Conservation (phyloP, 2,888 invertebrate genomes). For the Platerodrilus igneus region DNA sequence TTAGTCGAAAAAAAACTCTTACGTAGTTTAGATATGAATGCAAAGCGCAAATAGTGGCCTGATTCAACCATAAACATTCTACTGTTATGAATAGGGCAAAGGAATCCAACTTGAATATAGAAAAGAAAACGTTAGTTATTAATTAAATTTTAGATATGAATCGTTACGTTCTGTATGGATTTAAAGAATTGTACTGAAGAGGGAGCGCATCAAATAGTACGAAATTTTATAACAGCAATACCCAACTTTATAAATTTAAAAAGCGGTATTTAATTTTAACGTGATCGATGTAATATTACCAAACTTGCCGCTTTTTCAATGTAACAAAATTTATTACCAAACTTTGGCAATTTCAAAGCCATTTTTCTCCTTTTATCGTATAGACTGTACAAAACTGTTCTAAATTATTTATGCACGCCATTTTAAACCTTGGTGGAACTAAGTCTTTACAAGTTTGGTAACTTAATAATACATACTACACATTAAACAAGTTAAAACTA, state of each 20-base stretch:
- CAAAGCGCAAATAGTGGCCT: no score
- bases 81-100: no score
- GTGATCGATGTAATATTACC: conserved; percentile 14
- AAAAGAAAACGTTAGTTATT: no score
- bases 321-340: conserved; percentile 19
- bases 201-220: no score
- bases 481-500: conserved; percentile 19
- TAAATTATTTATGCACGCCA: conserved; percentile 17
- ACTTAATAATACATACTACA: conserved; percentile 18
- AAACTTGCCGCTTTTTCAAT: conserved; percentile 22
- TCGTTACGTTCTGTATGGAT: no score
- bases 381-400: conserved; percentile 14
- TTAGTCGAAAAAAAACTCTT: no score
- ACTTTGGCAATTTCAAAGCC: conserved; percentile 20
- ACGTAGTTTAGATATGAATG: no score
- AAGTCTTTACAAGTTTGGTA: conserved; percentile 4
- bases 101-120: conserved; percentile 2
- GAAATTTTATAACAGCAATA: no score
- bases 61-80: no score
- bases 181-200: no score
- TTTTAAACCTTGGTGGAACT: conserved; percentile 2
- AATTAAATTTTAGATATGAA: no score
- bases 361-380: conserved; percentile 20
- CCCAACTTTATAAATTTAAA: no score
- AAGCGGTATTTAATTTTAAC: conserved; percentile 17